phyloP scores from a whole-genome alignment of 2,888 invertebrate species.

The Agrenia bidenticulata region DNA sequence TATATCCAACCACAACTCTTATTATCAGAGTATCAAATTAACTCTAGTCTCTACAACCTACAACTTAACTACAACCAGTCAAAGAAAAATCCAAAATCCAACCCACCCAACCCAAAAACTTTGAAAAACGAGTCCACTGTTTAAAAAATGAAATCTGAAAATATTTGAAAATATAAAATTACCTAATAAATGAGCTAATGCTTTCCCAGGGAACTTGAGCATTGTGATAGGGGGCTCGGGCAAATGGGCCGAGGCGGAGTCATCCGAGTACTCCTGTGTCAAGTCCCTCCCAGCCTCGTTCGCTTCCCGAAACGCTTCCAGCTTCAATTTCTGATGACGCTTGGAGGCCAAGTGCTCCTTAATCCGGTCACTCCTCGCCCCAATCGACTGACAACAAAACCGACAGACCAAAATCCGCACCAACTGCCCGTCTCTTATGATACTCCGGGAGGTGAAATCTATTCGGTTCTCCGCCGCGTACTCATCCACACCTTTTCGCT shows the following conservation, averaged over 20 bases:
- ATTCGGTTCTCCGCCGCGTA: constrained; percentile 53
- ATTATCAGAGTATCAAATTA: no score
- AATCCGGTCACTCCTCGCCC: constrained; percentile 52
- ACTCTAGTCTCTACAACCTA: no score
- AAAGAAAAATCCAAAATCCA: no score
- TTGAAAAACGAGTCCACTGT: no score
- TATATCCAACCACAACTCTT: no score
- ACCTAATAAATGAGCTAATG: constrained; percentile 53
- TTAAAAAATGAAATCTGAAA: no score
- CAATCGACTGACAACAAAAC: constrained; percentile 53
- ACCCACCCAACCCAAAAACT: no score
- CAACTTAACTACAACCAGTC: no score
- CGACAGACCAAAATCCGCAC: constrained; percentile 53
- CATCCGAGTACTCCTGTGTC: constrained; percentile 52
- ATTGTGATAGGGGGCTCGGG: constrained; percentile 53
- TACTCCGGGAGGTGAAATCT: constrained; percentile 53
- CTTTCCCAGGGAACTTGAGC: constrained; percentile 54
- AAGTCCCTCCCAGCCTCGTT: constrained; percentile 53
- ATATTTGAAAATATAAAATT: constrained; percentile 11
- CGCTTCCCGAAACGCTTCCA: constrained; percentile 53
- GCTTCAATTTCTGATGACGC: constrained; percentile 53
- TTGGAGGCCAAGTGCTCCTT: constrained; percentile 53
- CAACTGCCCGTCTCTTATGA: constrained; percentile 53
- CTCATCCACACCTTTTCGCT: constrained; percentile 53
- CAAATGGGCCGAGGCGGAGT: constrained; percentile 49